These are phyloP conservation scores for Rhynchomys soricoides DNA, from an alignment of 2,113 vertebrate genomes.

Conservation along the genomic window DNA sequence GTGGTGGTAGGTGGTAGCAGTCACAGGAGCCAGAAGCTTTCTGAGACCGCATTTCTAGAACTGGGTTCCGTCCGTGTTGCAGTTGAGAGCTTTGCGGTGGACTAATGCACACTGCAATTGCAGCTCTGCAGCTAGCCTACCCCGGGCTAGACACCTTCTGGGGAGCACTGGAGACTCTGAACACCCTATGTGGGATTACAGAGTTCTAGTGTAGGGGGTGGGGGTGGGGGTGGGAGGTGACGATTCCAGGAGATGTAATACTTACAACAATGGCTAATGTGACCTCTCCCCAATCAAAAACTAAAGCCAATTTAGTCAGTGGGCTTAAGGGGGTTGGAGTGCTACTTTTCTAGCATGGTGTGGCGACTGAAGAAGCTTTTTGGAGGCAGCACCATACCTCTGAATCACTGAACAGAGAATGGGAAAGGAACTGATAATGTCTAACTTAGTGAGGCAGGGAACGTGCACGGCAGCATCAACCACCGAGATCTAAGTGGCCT, in stretches of 20 bases:
- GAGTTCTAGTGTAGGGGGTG: background rate
- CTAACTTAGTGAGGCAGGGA: background rate
- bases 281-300: background rate
- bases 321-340: background rate
- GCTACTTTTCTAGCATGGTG: background rate
- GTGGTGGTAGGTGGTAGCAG: background rate
- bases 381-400: background rate
- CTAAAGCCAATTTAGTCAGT: background rate
- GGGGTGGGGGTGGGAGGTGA: background rate
- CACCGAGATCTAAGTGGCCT: background rate
- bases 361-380: background rate
- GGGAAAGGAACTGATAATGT: background rate
- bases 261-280: background rate
- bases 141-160: background rate
- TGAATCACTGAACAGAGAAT: no score
- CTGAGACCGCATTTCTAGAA: background rate
- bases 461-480: background rate
- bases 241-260: background rate
- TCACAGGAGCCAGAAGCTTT: background rate
- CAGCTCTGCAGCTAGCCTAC: background rate
- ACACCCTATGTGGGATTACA: background rate
- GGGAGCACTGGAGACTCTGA: background rate
- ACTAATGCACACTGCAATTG: background rate
- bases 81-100: background rate
- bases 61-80: background rate